phyloP scores from a whole-genome alignment of 2,113 vertebrate genomes.

The Gallinago jamesoni region DNA sequence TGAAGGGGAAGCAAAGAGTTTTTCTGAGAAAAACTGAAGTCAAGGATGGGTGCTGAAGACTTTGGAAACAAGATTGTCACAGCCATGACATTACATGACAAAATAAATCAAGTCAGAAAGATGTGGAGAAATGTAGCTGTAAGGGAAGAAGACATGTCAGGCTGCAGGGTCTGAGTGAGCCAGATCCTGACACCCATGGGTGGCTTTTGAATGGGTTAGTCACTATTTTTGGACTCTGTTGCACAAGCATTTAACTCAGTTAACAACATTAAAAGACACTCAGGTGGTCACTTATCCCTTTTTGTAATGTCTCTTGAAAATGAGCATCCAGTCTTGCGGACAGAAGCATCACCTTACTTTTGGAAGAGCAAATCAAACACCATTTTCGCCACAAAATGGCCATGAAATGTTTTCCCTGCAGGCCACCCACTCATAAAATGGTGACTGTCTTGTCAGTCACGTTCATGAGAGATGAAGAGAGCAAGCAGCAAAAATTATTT shows the following conservation, averaged over 20 bases:
- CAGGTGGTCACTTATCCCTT: not conserved
- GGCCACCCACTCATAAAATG: not conserved
- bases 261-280: constrained; percentile 18
- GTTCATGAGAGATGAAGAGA: not conserved
- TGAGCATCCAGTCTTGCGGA: not conserved
- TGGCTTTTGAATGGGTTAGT: not conserved
- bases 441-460: not conserved
- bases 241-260: not conserved
- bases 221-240: not conserved
- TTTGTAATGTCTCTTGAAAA: not conserved
- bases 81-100: not conserved
- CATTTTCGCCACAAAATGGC: not conserved
- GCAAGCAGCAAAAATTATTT: not conserved
- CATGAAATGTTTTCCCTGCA: not conserved
- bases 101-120: not conserved
- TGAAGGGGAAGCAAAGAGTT: not conserved
- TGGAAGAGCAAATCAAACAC: not conserved
- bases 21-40: not conserved
- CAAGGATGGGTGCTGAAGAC: not conserved
- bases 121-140: not conserved
- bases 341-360: not conserved
- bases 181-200: not conserved
- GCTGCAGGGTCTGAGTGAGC: not conserved
- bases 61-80: not conserved
- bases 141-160: not conserved